A percentile compares a stretch with the other conserved stretches of the same genome.
phyloP scores from a whole-genome alignment of 2,888 invertebrate species.

The Limnephilus rhombicus region DNA sequence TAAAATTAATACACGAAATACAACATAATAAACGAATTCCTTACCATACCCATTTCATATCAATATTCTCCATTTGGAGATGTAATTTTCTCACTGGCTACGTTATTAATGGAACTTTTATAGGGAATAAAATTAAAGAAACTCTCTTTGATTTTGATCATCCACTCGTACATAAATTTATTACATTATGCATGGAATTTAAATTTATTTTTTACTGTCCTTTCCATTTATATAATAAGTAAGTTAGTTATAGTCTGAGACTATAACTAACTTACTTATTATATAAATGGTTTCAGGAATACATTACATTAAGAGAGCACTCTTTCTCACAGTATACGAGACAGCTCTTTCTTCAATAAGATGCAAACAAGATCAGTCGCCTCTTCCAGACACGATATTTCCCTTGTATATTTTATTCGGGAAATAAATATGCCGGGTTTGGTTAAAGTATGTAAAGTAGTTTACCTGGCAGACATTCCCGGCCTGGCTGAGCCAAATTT shows the following conservation, averaged over 20 bases:
- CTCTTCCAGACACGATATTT: background rate
- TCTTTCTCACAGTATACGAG: background rate
- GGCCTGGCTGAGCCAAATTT: slow-evolving; percentile 7
- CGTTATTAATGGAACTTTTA: too few species aligned
- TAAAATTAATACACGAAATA: too few species aligned
- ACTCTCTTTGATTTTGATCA: too few species aligned
- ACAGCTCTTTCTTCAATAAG: background rate
- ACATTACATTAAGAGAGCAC: background rate
- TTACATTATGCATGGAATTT: too few species aligned
- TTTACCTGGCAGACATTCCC: background rate
- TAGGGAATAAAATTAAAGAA: too few species aligned
- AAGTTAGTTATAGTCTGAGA: background rate
- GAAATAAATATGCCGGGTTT: background rate
- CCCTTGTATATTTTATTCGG: background rate
- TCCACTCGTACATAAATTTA: too few species aligned
- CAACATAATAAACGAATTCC: too few species aligned
- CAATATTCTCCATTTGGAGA: too few species aligned
- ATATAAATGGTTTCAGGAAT: background rate
- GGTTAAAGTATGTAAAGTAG: background rate
- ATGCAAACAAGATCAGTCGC: background rate
- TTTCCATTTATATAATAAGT: too few species aligned
- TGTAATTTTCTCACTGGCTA: too few species aligned
- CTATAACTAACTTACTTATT: background rate
- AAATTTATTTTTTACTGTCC: too few species aligned
- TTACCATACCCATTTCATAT: too few species aligned